Base-by-base conservation (phyloP, 2,888 invertebrate species). In the Drosophila parthenogenetica region DNA sequence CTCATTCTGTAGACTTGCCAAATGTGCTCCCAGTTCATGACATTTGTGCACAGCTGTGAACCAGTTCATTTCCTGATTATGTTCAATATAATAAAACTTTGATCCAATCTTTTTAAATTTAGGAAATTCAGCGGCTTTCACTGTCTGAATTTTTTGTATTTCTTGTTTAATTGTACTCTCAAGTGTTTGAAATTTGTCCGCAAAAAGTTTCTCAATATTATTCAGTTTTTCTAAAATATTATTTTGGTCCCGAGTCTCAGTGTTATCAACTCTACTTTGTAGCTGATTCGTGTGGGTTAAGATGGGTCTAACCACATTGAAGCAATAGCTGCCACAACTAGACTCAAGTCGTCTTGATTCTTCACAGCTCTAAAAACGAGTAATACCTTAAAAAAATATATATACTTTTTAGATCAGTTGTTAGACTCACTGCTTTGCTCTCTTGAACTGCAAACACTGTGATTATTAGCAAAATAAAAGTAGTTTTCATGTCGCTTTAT, bases 31-130 rank as follows among this genome's bases (percentile, higher is more conserved):
- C 25, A 46, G 11, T 2, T 25, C 25, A 1, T 19, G 11, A 2
- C 61, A 61, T 29, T 39, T 45, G 14, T 46, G 11, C 0, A 17
- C 45, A n/a, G 61, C 61, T 5, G 5, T n/a, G 10, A 39, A 53
- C 61, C 61, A 61, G 10, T 61, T 53, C 5, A 17, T 2, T 10
- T 1, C n/a, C 0, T 5, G 1, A 2, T 11, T 14, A 4, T 53
- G 14, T 0, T 50, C 50, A 14, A 60, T 39, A 51, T 53, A 53
- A 17, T 61, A 61, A 25, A 46, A 61, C 11, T 61, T 61, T 1
- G 11, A 45, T n/a, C 53, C 53, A 11, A 50, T 60, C 19, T 22
- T 50, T 10, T 42, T n/a, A 22, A 45, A 61, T 17, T 10, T 17
- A 7, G 5, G 5, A 5, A 11, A 25, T 3, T n/a, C 2, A 14